Evolutionary conservation across 2,113 vertebrate species (phyloP), one percentile per base, ranked within the genome.

Genomic region (Malurus melanocephalus): DNA sequence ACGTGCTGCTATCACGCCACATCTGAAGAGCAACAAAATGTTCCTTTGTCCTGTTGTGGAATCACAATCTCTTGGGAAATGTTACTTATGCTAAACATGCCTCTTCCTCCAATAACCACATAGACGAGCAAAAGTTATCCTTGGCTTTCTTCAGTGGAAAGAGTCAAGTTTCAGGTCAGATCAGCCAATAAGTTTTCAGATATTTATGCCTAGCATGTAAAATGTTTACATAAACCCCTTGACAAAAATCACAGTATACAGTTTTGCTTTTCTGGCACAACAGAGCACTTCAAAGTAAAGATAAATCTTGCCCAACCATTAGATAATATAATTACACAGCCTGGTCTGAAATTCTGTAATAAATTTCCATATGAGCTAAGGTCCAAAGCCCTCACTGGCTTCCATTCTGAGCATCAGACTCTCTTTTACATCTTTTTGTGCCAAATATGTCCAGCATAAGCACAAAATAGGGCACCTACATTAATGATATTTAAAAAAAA

Each of bases 261-360:
- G 22, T 35, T 77, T 77, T 88, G 23, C 51, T 81, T 11, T 86
- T 84, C 80, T 75, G 61, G n/a, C 27, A 78, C n/a, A 78, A 67
- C 15, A 71, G 19, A 87, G 7, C 4, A 49, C n/a, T 78, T 69
- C 48, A 77, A 72, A 85, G 26, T 40, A 64, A 85, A 19, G 43
- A 73, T 40, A 79, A 73, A 74, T 59, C 26, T 55, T 77, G 32
- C 13, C 16, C 33, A 69, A 8, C 6, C 11, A 35, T 51, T 22
- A 69, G 62, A 61, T 32, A 73, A 5, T 1, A 35, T 42, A 73
- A 79, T 76, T 62, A 55, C 13, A 77, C 27, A 46, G 32, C 21
- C 17, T 77, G 6, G 3, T 30, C 48, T 66, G 55, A 89, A 89
- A 56, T 13, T 49, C 24, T 59, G 57, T 55, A 55, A 40, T 16